Evolutionary conservation across 2,888 invertebrate genomes (phyloP), one percentile per base, ranked within the genome.

Genomic region (Plutella xylostella): DNA sequence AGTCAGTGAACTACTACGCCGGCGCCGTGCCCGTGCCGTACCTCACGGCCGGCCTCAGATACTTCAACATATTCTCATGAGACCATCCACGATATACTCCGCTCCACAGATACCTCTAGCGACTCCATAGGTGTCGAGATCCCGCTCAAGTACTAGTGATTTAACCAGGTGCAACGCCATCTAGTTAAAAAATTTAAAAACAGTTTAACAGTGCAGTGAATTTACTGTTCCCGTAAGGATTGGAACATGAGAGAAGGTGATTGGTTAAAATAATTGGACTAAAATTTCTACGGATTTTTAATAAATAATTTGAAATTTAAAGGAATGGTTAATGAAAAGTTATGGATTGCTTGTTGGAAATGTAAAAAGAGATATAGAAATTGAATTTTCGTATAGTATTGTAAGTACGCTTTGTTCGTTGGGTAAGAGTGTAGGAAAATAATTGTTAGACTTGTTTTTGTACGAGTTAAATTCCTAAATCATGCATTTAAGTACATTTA

Each of bases 1-100:
- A 88, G 63, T 88, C 87, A 56, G 85, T 88, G 65, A 87, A 86
- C 71, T 87, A 87, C 70, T 87, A 77, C 60, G 70, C 74, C 47
- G 79, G 77, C 52, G 70, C 73, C 50, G 82, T 83, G 51, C 85
- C 85, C 49, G 67, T 85, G 55, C 85, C 85, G 48, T 82, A 80
- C 65, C 70, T 83, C 38, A 68, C 76, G 51, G 72, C 68, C 49
- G 69, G 72, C 57, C 67, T 82, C 51, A 67, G 70, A 55, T 76
- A 78, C 66, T 74, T 76, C 62, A 72, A 78, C 58, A 68, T 80
- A 65, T 62, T 77, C 60, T 70, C 76, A 48, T 79, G 66, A 75
- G 61, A 53, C 60, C 55, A 56, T 60, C 58, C 56, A 57, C 61
- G 56, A 60, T n/a, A 57, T 47, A 51, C 55, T 59, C 64, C 58